Evolutionary conservation across 2,797 vertebrate genomes (phyloP).

Genomic region (Synaphobranchus kaupii): DNA sequence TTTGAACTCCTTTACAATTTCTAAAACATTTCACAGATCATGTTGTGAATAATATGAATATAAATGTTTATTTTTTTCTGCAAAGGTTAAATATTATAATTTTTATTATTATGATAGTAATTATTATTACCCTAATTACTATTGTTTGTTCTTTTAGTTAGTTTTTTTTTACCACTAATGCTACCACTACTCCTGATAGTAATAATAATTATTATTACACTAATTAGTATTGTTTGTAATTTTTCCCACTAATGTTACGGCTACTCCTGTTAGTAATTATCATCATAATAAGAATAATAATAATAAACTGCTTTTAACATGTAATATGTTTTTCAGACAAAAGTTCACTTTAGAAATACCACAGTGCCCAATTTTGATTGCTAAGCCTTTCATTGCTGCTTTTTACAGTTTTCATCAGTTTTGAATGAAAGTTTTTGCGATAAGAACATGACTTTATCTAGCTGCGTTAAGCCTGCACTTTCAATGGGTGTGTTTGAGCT

Average conservation of each 20-base stretch:
- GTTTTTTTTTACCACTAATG: background rate
- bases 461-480: background rate
- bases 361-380: background rate
- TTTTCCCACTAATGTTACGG: background rate
- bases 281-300: background rate
- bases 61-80: conserved; percentile 27
- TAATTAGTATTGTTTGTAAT: no score
- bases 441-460: background rate
- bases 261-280: background rate
- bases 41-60: conserved; percentile 41
- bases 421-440: background rate
- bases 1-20: conserved; percentile 75
- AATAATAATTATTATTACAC: background rate
- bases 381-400: background rate
- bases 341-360: background rate
- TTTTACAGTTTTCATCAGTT: background rate
- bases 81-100: conserved; percentile 67
- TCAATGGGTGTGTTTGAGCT: background rate
- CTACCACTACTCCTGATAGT: background rate
- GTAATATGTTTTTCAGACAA: no score
- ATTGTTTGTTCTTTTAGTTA: background rate
- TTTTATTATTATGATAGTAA: background rate
- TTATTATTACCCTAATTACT: background rate
- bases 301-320: background rate
- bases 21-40: conserved; percentile 25